Conservation (phyloP, 35 echinoderm and acorn worm genomes). For the Stichopus chloronotus region DNA sequence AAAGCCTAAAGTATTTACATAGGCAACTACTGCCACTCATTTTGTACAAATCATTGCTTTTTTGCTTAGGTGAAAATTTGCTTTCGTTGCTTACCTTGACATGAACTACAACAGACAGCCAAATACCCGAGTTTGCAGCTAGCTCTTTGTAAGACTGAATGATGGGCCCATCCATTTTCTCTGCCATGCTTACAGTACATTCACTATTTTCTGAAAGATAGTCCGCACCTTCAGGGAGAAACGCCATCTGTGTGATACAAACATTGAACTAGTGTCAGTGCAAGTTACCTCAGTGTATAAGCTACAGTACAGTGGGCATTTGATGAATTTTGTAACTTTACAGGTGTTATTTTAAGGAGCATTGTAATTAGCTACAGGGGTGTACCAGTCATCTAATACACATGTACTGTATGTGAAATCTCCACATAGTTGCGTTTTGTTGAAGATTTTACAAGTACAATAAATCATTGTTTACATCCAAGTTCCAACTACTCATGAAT, state of each 20-base stretch:
- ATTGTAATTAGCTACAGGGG: neutral
- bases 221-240: slow-evolving; percentile 70
- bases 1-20: no score
- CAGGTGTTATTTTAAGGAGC: neutral
- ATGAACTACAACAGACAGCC: slow-evolving; percentile 82
- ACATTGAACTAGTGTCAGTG: neutral
- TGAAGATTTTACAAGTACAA: neutral
- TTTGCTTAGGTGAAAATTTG: no score
- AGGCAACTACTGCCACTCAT: no score
- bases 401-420: neutral
- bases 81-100: slow-evolving; percentile 33
- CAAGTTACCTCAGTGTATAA: neutral
- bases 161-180: slow-evolving; percentile 52
- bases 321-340: neutral
- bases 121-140: slow-evolving; percentile 42
- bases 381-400: neutral
- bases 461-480: no score
- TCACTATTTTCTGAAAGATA: slow-evolving; percentile 55
- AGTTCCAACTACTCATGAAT: no score
- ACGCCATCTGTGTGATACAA: slow-evolving; percentile 67
- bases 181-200: slow-evolving; percentile 46
- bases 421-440: neutral
- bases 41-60: no score
- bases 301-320: neutral
- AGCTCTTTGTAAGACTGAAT: slow-evolving; percentile 43